These are phyloP conservation scores for Trematomus bernacchii DNA, from an alignment of 2,797 vertebrate species.

Conservation along the genomic window DNA sequence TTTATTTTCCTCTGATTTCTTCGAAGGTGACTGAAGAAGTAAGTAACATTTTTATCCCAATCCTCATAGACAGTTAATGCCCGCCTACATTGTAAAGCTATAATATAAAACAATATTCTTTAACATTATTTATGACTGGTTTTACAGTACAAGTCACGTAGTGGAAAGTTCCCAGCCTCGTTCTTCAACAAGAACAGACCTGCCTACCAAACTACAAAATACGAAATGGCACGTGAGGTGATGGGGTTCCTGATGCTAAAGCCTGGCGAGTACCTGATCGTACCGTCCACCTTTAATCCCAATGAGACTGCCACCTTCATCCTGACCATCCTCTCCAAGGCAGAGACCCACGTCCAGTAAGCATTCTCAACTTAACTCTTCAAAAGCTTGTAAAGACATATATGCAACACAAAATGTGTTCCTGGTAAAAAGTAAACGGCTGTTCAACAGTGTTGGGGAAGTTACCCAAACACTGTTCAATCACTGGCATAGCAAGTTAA, in stretches of 20 bases:
- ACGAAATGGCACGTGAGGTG: conserved; percentile 67
- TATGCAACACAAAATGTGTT: not conserved
- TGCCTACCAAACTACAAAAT: conserved; percentile 48
- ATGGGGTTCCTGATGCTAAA: conserved; percentile 66
- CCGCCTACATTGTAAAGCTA: not conserved
- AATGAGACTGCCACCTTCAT: conserved; percentile 74
- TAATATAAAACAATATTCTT: not conserved
- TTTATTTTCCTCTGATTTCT: conserved; percentile 5
- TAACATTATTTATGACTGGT: not conserved
- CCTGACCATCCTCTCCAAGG: conserved; percentile 78
- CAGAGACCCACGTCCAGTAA: conserved; percentile 69
- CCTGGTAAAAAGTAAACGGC: not conserved
- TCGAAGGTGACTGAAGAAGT: conserved; percentile 71
- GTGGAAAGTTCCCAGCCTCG: conserved; percentile 66
- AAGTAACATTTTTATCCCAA: conserved; percentile 41
- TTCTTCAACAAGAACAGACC: conserved; percentile 65
- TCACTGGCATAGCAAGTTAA: not conserved
- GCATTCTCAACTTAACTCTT: not conserved
- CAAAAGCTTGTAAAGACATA: not conserved
- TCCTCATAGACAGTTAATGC: not conserved
- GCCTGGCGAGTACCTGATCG: conserved; percentile 80
- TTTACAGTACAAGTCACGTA: conserved; percentile 52
- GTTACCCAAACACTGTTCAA: not conserved
- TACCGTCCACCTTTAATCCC: conserved; percentile 71
- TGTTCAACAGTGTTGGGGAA: not conserved